Percentiles rank a stretch among this genome's conserved stretches.
phyloP scores from a whole-genome alignment of 2,888 invertebrate genomes.

The Agrochola lychnidis region DNA sequence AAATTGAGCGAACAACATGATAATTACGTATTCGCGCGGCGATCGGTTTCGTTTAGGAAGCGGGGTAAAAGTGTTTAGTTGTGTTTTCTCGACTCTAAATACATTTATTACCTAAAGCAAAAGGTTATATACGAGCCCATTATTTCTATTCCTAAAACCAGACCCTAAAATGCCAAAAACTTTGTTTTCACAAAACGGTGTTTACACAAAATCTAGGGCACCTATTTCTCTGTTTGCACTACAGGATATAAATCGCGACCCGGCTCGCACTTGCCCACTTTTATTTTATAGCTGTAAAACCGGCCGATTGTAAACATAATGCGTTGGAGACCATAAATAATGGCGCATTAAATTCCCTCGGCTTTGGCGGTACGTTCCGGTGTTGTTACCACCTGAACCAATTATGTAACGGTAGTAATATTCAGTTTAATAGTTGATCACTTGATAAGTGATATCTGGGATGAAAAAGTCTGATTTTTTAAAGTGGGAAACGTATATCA shows the following conservation, averaged over 20 bases:
- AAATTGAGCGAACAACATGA: too few relatives aligned
- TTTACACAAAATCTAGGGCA: constrained; percentile 32
- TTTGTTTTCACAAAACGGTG: neutral
- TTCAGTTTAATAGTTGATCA: constrained; percentile 41
- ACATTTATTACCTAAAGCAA: neutral
- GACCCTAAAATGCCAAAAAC: constrained; percentile 1
- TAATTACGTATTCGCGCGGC: neutral
- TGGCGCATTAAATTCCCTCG: constrained; percentile 69
- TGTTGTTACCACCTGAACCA: constrained; percentile 81
- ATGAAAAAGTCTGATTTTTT: neutral
- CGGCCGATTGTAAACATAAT: constrained; percentile 65
- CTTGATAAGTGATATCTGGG: constrained; percentile 30
- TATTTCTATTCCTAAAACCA: neutral
- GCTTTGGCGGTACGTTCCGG: constrained; percentile 69
- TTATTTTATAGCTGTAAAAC: constrained; percentile 60
- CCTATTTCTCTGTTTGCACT: constrained; percentile 20
- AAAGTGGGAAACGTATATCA: neutral
- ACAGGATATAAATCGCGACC: constrained; percentile 33
- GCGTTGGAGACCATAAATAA: constrained; percentile 69
- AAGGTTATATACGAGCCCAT: neutral
- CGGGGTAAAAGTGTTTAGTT: neutral
- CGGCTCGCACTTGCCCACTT: constrained; percentile 50
- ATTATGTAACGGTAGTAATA: constrained; percentile 68
- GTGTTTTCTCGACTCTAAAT: neutral
- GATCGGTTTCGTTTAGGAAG: neutral